Percentiles rank a stretch among this genome's conserved stretches.
These are phyloP conservation scores for Arremon brunneinucha DNA, from an alignment of 2,797 vertebrate genomes.

Conservation along the genomic window DNA sequence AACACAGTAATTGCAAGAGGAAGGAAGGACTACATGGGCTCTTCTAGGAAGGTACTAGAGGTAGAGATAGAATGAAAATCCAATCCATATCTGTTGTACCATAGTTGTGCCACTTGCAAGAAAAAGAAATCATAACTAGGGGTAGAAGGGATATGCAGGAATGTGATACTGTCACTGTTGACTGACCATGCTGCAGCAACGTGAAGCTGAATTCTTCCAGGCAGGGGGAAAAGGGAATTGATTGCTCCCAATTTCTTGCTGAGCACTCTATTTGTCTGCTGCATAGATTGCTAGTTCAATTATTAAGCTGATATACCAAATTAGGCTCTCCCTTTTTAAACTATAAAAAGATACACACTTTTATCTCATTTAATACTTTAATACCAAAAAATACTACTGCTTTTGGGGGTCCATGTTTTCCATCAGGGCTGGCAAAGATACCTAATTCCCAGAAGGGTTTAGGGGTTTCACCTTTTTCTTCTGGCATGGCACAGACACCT, in stretches of 20 bases:
- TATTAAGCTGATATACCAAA: not conserved
- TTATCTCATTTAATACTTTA: not conserved
- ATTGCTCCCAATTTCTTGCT: not conserved
- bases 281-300: not conserved
- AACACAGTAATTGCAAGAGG: not conserved
- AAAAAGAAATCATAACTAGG: not conserved
- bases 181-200: not conserved
- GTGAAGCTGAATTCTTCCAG: not conserved
- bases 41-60: not conserved
- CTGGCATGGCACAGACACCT: accelerated
- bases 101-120: not conserved
- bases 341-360: not conserved
- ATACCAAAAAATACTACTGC: not conserved
- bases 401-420: not conserved
- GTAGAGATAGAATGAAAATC: not conserved
- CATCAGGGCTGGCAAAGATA: not conserved
- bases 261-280: not conserved
- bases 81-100: not conserved
- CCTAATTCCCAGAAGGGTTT: not conserved
- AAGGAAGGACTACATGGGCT: not conserved
- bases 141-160: not conserved
- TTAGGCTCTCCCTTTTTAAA: not conserved
- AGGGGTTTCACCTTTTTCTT: not conserved
- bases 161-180: not conserved
- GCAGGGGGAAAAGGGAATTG: not conserved